Base-by-base conservation (phyloP, 2,888 invertebrate species). In the Drosophila conformis region DNA sequence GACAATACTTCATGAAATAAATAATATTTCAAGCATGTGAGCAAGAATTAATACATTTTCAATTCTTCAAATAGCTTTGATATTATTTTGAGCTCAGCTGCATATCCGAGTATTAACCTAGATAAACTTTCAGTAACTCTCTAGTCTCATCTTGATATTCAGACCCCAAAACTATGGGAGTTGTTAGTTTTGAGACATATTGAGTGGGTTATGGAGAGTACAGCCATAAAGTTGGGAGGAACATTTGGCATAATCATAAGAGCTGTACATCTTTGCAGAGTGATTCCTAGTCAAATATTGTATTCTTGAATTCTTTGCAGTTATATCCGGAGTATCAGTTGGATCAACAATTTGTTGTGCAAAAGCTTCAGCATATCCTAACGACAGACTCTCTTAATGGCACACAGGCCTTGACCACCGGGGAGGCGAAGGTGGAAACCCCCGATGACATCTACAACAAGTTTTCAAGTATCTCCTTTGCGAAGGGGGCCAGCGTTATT, bases 321-420 rank as follows among this genome's bases (percentile, higher is more conserved):
- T 94, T 95, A 8, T 95, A 95, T 82, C 93, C 94, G 0, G 92
- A 94, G 6, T 96, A 96, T 95, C 95, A 95, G 53, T 91, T 96
- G 58, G 94, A 94, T 56, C 94, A 95, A 13, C 96, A 96, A 80
- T 97, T 96, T 85, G 94, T 96, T 1, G 93, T 94, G 0, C 95
- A 95, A 49, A 95, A 96, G 88, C 83, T 96, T 1, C 97, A 97
- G 74, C 91, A 93, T 0, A 94, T 95, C n/a, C 93, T 96, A 18
- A 93, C 93, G 0, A 88, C 86, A 11, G 97, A 97, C 87, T 94
- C 95, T 18, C 87, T 93, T 0, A 90, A 93, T 48, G 91, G 93
- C 11, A 94, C 95, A 0, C 95, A 95, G 36, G 94, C 96, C 0
- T 92, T 97, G 76, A 95, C 94, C 5, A 84, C 68, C 27, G 62